Conservation (phyloP, 2,888 invertebrate species). For the Agrotis segetum region DNA sequence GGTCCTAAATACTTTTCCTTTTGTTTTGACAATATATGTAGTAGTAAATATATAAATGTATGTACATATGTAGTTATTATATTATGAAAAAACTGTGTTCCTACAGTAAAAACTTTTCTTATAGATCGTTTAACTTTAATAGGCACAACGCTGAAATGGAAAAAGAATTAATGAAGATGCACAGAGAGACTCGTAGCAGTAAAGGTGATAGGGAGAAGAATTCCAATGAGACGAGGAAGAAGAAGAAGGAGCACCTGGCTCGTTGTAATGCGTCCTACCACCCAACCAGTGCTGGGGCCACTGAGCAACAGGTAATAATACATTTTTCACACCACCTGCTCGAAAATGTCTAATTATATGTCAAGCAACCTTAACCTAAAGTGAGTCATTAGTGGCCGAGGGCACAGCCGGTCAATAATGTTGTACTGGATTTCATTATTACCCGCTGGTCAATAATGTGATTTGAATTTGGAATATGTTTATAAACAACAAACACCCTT, state of each 20-base stretch:
- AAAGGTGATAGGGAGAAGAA: constrained; percentile 73
- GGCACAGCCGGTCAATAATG: no score
- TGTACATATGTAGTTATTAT: neutral
- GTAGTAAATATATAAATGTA: no score
- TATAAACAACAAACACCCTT: no score
- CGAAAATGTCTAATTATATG: no score
- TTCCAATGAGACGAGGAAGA: constrained; percentile 78
- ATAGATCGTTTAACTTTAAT: constrained; percentile 42
- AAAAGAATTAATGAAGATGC: constrained; percentile 93
- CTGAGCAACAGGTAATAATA: constrained; percentile 56
- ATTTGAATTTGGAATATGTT: no score
- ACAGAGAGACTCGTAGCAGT: constrained; percentile 91
- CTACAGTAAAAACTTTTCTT: constrained; percentile 17
- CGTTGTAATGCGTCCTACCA: constrained; percentile 83
- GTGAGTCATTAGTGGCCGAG: no score
- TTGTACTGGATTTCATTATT: no score
- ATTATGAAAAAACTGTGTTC: neutral
- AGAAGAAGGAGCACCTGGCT: constrained; percentile 86
- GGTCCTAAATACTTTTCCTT: neutral
- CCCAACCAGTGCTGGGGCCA: constrained; percentile 68
- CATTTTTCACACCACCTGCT: no score
- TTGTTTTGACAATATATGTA: no score
- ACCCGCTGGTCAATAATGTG: no score
- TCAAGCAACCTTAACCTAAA: no score
- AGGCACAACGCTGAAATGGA: constrained; percentile 97